A percentile compares a stretch with the other conserved stretches of the same genome.
phyloP scores from a whole-genome alignment of 1,140 invertebrate genomes.

The Papilio machaon region DNA sequence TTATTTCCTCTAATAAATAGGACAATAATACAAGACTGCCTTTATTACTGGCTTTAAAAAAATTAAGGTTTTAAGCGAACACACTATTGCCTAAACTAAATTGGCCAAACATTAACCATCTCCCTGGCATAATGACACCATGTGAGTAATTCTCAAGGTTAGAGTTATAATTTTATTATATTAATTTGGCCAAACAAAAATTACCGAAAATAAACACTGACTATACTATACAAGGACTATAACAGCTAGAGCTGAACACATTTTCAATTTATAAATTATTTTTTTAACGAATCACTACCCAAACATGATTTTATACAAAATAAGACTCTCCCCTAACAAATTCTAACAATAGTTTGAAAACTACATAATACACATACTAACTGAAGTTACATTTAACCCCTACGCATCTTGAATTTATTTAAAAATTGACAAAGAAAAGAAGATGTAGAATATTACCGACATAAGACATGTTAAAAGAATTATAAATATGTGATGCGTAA shows the following conservation, averaged over 20 bases:
- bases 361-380: too few species aligned
- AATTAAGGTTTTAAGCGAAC: background rate
- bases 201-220: background rate
- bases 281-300: conserved; percentile 52
- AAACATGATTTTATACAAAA: conserved; percentile 60
- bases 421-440: conserved; percentile 51
- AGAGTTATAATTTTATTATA: too few species aligned
- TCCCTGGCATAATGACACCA: background rate
- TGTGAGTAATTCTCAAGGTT: too few species aligned
- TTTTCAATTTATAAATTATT: background rate
- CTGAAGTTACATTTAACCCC: conserved; percentile 55
- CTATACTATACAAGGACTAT: background rate
- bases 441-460: background rate
- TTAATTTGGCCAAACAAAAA: too few species aligned
- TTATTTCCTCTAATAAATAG: background rate
- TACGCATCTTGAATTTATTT: conserved; percentile 53
- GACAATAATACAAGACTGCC: background rate
- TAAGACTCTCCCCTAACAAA: conserved; percentile 59
- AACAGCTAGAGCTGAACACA: background rate
- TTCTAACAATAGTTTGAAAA: conserved; percentile 63
- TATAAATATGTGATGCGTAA: background rate
- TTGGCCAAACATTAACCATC: background rate
- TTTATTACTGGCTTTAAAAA: too few species aligned
- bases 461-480: background rate
- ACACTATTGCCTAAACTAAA: background rate